A percentile compares a stretch with the other conserved stretches of the same genome.
Evolutionary conservation across 2,797 vertebrate genomes (phyloP).

Genomic region (Chelonia mydas): DNA sequence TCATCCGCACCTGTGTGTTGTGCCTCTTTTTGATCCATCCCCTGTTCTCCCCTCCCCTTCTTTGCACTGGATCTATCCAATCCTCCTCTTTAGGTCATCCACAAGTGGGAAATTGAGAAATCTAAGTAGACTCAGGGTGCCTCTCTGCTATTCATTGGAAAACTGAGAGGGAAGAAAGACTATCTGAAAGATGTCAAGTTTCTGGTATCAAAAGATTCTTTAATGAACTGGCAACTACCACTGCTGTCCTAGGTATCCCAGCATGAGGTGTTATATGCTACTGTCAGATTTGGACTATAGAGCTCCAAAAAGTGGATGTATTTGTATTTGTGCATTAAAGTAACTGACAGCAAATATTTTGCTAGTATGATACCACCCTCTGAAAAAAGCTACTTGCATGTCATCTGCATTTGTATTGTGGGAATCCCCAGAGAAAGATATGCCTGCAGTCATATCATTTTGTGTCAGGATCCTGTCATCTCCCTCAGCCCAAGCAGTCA

Average conservation of each 20-base stretch:
- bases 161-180: background rate
- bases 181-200: background rate
- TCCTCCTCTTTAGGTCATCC: background rate
- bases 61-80: background rate
- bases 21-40: background rate
- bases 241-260: rapidly evolving
- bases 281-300: background rate
- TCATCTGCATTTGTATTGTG: rapidly evolving
- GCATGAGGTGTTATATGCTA: background rate
- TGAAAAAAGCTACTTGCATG: rapidly evolving
- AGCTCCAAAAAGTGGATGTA: background rate
- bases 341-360: rapidly evolving
- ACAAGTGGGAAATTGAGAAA: background rate
- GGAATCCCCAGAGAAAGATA: background rate
- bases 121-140: background rate
- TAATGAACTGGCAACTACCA: background rate
- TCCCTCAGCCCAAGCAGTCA: background rate
- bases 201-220: background rate
- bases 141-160: background rate
- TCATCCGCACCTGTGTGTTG: background rate
- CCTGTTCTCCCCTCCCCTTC: background rate
- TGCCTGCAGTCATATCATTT: rapidly evolving
- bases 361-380: rapidly evolving
- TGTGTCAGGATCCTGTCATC: rapidly evolving
- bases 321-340: rapidly evolving